phyloP scores from a whole-genome alignment of 2,888 invertebrate genomes.

The Cataglyphis cursor region DNA sequence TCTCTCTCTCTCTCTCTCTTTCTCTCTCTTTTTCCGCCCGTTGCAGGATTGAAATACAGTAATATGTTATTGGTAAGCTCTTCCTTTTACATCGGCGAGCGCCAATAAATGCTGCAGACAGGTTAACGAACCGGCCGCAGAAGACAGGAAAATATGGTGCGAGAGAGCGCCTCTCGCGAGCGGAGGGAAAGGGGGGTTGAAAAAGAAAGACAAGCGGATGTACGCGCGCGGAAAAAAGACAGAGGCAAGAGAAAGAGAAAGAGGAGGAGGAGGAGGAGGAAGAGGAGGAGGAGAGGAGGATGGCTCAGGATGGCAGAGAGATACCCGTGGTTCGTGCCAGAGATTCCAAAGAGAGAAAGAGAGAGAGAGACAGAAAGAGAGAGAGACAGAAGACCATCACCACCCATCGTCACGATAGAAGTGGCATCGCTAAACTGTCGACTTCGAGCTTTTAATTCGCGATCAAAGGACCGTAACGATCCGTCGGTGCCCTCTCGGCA shows the following conservation, averaged over 20 bases:
- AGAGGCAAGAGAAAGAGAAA: conserved; percentile 54
- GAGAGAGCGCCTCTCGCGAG: conserved; percentile 37
- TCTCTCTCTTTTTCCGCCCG: conserved; percentile 51
- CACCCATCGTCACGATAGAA: conserved; percentile 69
- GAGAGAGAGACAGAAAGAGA: conserved; percentile 26
- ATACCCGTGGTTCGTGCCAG: conserved; percentile 26
- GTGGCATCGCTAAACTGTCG: conserved; percentile 81
- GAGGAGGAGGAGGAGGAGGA: conserved; percentile 50
- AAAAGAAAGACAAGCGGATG: conserved; percentile 57
- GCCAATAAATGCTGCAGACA: conserved; percentile 85
- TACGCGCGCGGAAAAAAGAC: conserved; percentile 50
- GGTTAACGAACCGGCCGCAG: conserved; percentile 84
- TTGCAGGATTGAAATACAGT: conserved; percentile 82
- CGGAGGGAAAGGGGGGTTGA: not conserved
- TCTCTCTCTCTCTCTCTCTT: not conserved
- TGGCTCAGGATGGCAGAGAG: conserved; percentile 37
- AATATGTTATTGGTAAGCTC: conserved; percentile 84
- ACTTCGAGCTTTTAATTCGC: conserved; percentile 85
- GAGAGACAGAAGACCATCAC: conserved; percentile 40
- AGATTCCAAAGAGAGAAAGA: conserved; percentile 34
- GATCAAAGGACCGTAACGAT: conserved; percentile 84
- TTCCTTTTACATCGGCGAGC: conserved; percentile 80
- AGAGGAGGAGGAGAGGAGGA: conserved; percentile 49
- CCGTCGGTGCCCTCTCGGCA: conserved; percentile 74
- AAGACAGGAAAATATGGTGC: conserved; percentile 56